Evolutionary conservation across 2,888 invertebrate genomes (phyloP).

Genomic region (Drosophila aldrichi): DNA sequence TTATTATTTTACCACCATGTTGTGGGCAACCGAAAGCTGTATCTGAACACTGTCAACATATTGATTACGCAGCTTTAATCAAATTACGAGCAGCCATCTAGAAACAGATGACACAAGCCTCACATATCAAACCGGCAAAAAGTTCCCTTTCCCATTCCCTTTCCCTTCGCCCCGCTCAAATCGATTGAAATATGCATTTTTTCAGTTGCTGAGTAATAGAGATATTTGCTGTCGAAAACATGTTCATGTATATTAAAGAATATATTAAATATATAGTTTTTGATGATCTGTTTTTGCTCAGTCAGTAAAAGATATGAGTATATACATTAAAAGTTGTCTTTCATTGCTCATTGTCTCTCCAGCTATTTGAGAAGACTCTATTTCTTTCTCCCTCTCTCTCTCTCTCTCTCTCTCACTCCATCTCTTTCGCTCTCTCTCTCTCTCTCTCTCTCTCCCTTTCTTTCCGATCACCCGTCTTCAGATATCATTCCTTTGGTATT

Average conservation of each 20-base stretch:
- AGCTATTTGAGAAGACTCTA: background rate
- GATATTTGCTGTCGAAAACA: background rate
- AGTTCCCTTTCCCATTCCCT: no score
- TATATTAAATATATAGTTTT: no score
- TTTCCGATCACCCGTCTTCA: no score
- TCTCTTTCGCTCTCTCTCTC: background rate
- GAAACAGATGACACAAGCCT: conserved; percentile 4
- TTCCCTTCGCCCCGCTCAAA: background rate
- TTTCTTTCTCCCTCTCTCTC: background rate
- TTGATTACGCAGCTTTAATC: conserved; percentile 60
- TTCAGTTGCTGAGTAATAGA: background rate
- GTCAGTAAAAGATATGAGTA: background rate
- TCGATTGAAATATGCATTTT: conserved; percentile 1
- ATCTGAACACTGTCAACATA: conserved; percentile 58
- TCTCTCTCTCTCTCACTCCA: background rate
- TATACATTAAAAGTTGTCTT: background rate
- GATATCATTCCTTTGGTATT: no score
- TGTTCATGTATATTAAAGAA: background rate
- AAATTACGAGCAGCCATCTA: conserved; percentile 34
- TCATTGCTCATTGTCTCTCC: background rate
- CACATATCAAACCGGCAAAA: conserved; percentile 1
- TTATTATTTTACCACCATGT: conserved; percentile 4
- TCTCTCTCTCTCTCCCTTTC: background rate
- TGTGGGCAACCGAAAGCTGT: background rate
- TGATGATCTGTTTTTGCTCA: background rate